Percentiles rank a stretch among this genome's conserved stretches.
These are phyloP conservation scores for Ivindomyrus marchei DNA, from an alignment of 2,113 vertebrate genomes.

Conservation along the genomic window DNA sequence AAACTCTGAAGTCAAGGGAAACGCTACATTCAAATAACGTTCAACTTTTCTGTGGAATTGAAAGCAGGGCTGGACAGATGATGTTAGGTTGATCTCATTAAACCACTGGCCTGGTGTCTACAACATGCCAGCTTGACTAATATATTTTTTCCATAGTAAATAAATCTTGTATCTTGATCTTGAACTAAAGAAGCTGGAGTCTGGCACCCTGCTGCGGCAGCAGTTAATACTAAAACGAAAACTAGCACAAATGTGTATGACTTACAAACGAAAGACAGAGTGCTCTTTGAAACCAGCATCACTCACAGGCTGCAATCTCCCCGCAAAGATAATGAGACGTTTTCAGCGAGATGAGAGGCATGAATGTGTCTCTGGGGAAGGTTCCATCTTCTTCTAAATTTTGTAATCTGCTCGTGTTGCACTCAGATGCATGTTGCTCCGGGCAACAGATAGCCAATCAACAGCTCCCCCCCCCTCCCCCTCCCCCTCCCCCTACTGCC, in stretches of 20 bases:
- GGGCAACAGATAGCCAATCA: conserved; percentile 12
- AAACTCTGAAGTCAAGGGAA: neutral
- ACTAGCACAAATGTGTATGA: neutral
- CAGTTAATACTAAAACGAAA: neutral
- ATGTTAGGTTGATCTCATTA: neutral
- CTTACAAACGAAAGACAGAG: neutral
- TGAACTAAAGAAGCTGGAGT: neutral
- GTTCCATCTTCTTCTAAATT: neutral
- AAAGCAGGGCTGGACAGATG: neutral
- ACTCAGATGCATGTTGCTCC: conserved; percentile 4
- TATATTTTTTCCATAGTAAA: neutral
- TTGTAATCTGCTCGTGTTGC: conserved; percentile 5
- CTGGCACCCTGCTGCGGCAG: neutral
- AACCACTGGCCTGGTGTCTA: neutral
- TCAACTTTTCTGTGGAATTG: neutral
- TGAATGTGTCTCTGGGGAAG: neutral
- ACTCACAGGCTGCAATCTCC: neutral
- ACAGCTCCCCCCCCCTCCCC: neutral
- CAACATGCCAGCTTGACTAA: neutral
- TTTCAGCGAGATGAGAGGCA: neutral
- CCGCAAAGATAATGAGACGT: neutral
- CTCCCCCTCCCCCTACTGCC: neutral
- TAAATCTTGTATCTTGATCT: neutral
- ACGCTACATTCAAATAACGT: neutral
- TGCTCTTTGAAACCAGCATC: neutral